Conservation (phyloP, 2,113 vertebrate species). For the Naja naja region DNA sequence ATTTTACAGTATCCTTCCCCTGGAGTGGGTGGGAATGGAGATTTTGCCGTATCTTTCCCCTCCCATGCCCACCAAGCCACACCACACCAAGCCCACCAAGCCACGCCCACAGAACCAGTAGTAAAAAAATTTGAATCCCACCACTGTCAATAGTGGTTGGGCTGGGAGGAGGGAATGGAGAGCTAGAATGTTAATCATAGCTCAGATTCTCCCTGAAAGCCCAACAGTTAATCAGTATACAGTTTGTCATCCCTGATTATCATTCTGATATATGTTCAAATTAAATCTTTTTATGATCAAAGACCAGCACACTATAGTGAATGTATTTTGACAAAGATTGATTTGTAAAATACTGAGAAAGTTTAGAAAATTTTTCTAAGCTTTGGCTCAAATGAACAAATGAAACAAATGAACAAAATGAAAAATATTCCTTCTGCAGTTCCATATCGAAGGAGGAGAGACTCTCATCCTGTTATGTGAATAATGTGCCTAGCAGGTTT, state of each 20-base stretch:
- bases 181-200: neutral
- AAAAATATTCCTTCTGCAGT: neutral
- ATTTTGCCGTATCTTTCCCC: too few relatives aligned
- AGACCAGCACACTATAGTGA: neutral
- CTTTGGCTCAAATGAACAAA: neutral
- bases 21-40: too few relatives aligned
- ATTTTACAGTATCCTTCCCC: too few relatives aligned
- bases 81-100: too few relatives aligned
- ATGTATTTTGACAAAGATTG: neutral
- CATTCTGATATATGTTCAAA: neutral
- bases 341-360: neutral
- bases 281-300: neutral
- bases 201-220: neutral
- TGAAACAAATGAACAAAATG: neutral
- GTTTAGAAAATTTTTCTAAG: neutral
- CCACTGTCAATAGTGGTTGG: neutral
- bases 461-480: neutral
- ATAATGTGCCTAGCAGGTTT: neutral
- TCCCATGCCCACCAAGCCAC: too few relatives aligned
- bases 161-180: neutral
- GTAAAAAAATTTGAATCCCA: too few relatives aligned
- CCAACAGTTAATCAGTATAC: neutral
- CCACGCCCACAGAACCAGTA: too few relatives aligned
- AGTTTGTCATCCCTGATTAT: neutral
- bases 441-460: neutral